These are phyloP conservation scores for Apamea crenata DNA, from an alignment of 2,888 invertebrate genomes.

Conservation along the genomic window DNA sequence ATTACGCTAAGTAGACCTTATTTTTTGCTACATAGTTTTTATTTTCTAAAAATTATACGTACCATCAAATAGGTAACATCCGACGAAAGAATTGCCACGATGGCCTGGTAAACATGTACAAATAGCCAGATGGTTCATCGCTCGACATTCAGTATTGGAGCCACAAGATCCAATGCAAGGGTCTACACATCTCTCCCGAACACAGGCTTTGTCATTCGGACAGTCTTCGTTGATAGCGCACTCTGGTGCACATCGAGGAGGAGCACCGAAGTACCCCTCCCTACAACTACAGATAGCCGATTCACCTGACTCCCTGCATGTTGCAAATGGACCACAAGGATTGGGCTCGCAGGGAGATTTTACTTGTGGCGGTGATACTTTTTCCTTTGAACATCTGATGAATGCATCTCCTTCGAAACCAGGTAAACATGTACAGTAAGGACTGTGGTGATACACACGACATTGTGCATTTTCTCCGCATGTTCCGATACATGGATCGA, in stretches of 20 bases:
- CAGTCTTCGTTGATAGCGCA: constrained; percentile 95
- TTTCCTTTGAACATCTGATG: constrained; percentile 84
- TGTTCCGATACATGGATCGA: constrained; percentile 95
- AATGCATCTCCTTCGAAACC: constrained; percentile 95
- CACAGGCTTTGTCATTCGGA: constrained; percentile 92
- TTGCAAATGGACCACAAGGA: constrained; percentile 93
- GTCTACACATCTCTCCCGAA: constrained; percentile 93
- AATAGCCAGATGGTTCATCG: constrained; percentile 94
- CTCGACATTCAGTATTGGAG: constrained; percentile 92
- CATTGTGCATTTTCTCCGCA: constrained; percentile 94
- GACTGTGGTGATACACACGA: constrained; percentile 92
- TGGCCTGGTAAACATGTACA: constrained; percentile 93
- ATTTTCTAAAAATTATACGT: constrained; percentile 47
- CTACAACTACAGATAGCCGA: constrained; percentile 91
- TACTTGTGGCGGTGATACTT: constrained; percentile 89
- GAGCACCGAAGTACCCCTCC: constrained; percentile 92
- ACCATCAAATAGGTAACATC: constrained; percentile 82
- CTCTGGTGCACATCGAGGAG: constrained; percentile 94
- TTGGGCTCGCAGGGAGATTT: constrained; percentile 91
- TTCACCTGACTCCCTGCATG: constrained; percentile 89
- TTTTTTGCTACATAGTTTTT: background rate
- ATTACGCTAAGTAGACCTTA: background rate
- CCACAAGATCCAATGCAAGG: constrained; percentile 94
- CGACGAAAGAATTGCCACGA: constrained; percentile 94
- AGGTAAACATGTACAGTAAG: constrained; percentile 93